Conservation (phyloP, 2,888 invertebrate species). For the Fragum whitleyi region DNA sequence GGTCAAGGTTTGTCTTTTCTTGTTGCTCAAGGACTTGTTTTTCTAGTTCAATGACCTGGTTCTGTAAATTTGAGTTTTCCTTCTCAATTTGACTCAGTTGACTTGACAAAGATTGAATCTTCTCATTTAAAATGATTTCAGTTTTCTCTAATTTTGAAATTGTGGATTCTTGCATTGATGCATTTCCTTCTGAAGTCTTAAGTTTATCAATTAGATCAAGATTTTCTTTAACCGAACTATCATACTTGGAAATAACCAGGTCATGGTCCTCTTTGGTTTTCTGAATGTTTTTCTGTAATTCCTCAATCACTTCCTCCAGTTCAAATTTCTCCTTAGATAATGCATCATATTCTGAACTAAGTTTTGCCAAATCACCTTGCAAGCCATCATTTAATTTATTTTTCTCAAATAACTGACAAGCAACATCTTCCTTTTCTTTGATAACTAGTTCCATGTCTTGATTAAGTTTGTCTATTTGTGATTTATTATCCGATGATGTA, state of each 20-base stretch:
- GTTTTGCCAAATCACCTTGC: conserved; percentile 34
- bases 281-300: conserved; percentile 46
- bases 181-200: not conserved
- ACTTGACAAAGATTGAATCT: not conserved
- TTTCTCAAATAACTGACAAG: conserved; percentile 25
- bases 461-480: conserved; percentile 38
- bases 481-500: conserved; percentile 40
- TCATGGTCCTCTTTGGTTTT: conserved; percentile 21
- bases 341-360: conserved; percentile 47
- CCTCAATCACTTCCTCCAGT: conserved; percentile 51
- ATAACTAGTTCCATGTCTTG: conserved; percentile 30
- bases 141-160: conserved; percentile 14
- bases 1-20: conserved; percentile 9
- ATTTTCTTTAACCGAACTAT: conserved; percentile 14
- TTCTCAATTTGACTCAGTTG: conserved; percentile 11
- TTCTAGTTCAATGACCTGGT: conserved; percentile 11
- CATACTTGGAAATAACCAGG: not conserved
- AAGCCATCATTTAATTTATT: conserved; percentile 35
- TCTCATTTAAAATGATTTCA: not conserved
- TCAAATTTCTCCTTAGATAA: conserved; percentile 59
- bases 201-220: conserved; percentile 8
- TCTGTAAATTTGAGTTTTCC: not conserved
- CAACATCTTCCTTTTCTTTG: conserved; percentile 37
- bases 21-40: conserved; percentile 15
- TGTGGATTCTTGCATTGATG: not conserved